These are phyloP conservation scores for Peromyscus nudipes DNA, from an alignment of 2,797 vertebrate species.

Conservation along the genomic window DNA sequence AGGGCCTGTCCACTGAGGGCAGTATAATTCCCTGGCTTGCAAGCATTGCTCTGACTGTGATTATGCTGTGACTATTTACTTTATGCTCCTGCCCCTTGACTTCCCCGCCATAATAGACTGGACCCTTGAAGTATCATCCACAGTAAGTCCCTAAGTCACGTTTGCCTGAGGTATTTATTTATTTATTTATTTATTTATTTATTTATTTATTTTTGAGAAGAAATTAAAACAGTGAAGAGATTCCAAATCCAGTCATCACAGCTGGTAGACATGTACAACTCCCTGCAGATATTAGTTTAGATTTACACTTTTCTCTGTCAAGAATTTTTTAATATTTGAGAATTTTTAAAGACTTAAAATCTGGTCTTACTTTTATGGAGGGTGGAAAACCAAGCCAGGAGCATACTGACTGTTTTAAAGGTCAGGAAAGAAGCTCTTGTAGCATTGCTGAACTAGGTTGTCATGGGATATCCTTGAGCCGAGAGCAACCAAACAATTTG, in stretches of 20 bases:
- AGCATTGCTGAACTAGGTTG: neutral
- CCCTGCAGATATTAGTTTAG: neutral
- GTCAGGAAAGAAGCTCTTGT: neutral
- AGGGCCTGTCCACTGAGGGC: neutral
- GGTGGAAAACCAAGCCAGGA: neutral
- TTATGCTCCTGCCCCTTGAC: neutral
- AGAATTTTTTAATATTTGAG: neutral
- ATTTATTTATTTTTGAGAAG: neutral
- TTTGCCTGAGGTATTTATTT: neutral
- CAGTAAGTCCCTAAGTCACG: neutral
- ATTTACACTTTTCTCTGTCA: neutral
- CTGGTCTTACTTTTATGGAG: neutral
- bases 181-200: too few relatives aligned
- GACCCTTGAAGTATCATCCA: neutral
- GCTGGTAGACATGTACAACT: neutral
- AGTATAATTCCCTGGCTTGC: neutral
- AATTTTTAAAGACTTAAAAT: neutral
- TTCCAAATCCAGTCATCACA: neutral
- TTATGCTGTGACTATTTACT: neutral
- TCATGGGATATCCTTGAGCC: neutral
- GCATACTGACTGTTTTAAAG: neutral
- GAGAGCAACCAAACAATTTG: neutral
- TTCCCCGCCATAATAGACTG: neutral
- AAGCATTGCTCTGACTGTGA: neutral
- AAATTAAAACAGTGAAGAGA: neutral